A percentile compares a stretch with the other conserved stretches of the same genome.
Evolutionary conservation across 2,888 invertebrate species (phyloP).

Genomic region (Xylota segnis): DNA sequence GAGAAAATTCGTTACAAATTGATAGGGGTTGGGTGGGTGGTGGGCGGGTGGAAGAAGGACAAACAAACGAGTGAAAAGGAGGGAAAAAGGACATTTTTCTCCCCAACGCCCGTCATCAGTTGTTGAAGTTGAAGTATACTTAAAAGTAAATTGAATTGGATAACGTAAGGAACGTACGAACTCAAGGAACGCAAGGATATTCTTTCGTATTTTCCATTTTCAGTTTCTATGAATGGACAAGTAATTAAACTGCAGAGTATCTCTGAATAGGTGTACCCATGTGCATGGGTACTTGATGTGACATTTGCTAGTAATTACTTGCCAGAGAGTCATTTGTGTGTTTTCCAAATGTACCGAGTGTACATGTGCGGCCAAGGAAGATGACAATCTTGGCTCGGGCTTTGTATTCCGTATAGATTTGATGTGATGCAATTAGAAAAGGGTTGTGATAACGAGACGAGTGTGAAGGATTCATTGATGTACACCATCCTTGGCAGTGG

Average conservation of each 20-base stretch:
- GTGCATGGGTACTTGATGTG: slow-evolving; percentile 4
- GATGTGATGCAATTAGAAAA: slow-evolving; percentile 5
- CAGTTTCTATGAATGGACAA: slow-evolving; percentile 23
- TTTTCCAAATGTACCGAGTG: not conserved
- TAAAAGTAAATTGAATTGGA: slow-evolving; percentile 1
- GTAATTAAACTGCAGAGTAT: slow-evolving; percentile 24
- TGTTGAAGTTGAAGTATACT: not conserved
- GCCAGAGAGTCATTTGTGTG: slow-evolving; percentile 1
- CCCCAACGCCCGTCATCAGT: not conserved
- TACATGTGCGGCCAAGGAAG: not conserved
- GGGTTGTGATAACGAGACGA: not conserved
- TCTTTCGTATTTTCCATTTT: not conserved
- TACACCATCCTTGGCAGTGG: too few species aligned
- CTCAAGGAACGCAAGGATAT: not conserved
- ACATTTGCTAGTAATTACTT: slow-evolving; percentile 17
- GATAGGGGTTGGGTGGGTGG: not conserved
- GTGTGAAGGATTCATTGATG: not conserved
- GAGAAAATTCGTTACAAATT: slow-evolving; percentile 1
- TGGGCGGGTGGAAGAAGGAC: not conserved
- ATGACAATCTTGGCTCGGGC: not conserved
- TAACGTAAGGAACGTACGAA: not conserved
- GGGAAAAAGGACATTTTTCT: not conserved
- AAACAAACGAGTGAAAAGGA: not conserved
- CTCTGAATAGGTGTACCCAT: not conserved
- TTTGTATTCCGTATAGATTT: slow-evolving; percentile 10